Percentiles rank a stretch among this genome's conserved stretches.
Conservation (phyloP, 1,140 invertebrate genomes). For the Hyles vespertilio region DNA sequence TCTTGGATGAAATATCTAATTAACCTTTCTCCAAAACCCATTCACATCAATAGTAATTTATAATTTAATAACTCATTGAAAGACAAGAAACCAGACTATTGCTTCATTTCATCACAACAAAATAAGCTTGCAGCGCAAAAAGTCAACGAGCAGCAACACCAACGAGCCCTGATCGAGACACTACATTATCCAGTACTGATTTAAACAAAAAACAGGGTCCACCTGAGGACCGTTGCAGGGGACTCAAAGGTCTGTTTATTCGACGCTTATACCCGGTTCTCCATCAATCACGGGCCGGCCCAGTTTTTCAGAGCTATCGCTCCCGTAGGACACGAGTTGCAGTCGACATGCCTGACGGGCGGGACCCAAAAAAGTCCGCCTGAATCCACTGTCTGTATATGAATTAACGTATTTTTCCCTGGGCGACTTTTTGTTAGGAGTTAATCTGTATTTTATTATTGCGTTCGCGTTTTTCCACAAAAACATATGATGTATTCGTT, state of each 20-base stretch:
- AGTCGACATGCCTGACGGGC: slow-evolving; percentile 38
- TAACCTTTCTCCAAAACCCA: too few relatives aligned
- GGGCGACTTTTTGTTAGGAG: too few relatives aligned
- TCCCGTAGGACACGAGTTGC: slow-evolving; percentile 39
- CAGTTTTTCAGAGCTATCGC: slow-evolving; percentile 55
- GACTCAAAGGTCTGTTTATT: slow-evolving; percentile 56
- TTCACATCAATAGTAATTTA: too few relatives aligned
- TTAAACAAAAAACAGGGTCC: slow-evolving; percentile 39
- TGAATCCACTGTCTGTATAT: slow-evolving; percentile 33
- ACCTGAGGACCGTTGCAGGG: slow-evolving; percentile 47
- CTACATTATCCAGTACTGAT: slow-evolving; percentile 14
- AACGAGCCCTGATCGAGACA: background rate
- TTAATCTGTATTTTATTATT: too few relatives aligned
- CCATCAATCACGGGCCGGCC: slow-evolving; percentile 60
- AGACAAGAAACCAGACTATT: too few relatives aligned
- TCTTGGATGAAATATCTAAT: too few relatives aligned
- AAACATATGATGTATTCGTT: too few relatives aligned
- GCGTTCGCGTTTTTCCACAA: too few relatives aligned
- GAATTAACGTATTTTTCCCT: slow-evolving; percentile 27
- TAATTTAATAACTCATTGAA: too few relatives aligned
- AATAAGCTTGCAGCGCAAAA: too few relatives aligned
- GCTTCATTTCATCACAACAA: too few relatives aligned
- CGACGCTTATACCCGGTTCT: slow-evolving; percentile 40
- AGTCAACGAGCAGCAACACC: too few relatives aligned
- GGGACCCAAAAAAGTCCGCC: slow-evolving; percentile 38